Percentiles rank a stretch among this genome's conserved stretches.
phyloP scores from a whole-genome alignment of 2,797 vertebrate genomes.

The Aphelocoma californica region DNA sequence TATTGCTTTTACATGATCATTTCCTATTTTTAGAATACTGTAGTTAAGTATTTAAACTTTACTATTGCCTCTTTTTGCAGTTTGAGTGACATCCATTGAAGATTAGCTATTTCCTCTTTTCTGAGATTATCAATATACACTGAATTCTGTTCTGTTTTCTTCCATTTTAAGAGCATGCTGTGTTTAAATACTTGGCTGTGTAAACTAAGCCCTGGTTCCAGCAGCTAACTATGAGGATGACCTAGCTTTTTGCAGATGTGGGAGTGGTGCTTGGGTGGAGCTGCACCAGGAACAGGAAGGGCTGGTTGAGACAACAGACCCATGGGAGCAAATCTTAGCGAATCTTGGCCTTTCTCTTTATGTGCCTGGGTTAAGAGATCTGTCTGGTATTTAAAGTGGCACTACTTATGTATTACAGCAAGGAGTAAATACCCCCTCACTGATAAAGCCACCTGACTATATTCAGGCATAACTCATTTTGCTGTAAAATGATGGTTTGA shows the following conservation, averaged over 20 bases:
- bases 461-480: background rate
- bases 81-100: background rate
- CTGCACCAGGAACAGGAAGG: conserved; percentile 6
- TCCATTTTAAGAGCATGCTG: background rate
- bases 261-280: conserved; percentile 39
- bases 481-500: background rate
- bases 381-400: background rate
- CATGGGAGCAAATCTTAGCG: background rate
- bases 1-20: background rate
- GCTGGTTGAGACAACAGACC: background rate
- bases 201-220: background rate
- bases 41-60: background rate
- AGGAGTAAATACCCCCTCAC: background rate
- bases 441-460: background rate
- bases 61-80: background rate
- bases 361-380: background rate
- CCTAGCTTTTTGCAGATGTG: conserved; percentile 8
- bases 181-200: background rate
- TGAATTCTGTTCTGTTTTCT: background rate
- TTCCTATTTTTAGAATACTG: background rate
- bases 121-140: background rate
- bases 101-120: background rate
- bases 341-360: background rate
- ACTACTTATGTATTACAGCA: background rate
- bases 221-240: background rate